These are phyloP conservation scores for Eulemur albifrons DNA, from an alignment of 2,797 vertebrate genomes.

Conservation along the genomic window DNA sequence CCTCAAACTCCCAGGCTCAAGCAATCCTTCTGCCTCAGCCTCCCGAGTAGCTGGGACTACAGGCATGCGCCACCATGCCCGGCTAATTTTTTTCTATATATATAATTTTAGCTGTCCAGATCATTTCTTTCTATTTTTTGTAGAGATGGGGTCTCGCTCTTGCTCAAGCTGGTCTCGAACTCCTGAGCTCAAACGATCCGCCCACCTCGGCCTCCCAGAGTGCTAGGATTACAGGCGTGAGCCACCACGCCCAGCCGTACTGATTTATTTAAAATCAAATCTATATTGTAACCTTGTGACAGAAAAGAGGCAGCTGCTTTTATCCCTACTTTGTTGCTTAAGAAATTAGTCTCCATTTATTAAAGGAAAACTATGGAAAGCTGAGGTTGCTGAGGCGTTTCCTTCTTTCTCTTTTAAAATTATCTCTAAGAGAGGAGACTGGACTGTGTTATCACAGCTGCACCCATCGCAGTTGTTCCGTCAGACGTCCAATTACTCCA, in stretches of 20 bases:
- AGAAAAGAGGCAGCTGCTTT: constrained; percentile 35
- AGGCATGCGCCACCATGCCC: too few relatives aligned
- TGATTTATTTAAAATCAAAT: constrained; percentile 40
- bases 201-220: too few relatives aligned
- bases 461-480: background rate
- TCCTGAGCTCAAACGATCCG: too few relatives aligned
- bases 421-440: background rate
- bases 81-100: too few relatives aligned
- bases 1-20: too few relatives aligned
- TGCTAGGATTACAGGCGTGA: too few relatives aligned
- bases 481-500: background rate
- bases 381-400: background rate
- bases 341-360: constrained; percentile 28
- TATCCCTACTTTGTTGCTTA: background rate
- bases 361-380: constrained; percentile 37
- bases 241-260: background rate
- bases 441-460: background rate
- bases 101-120: too few relatives aligned
- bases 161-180: too few relatives aligned
- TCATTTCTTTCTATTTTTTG: too few relatives aligned
- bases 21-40: too few relatives aligned
- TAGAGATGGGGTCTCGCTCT: too few relatives aligned
- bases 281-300: background rate
- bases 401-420: background rate
- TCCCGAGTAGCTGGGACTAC: too few relatives aligned